These are phyloP conservation scores for Heteractis magnifica DNA, from an alignment of 92 coral and sea anemone genomes.

Conservation along the genomic window DNA sequence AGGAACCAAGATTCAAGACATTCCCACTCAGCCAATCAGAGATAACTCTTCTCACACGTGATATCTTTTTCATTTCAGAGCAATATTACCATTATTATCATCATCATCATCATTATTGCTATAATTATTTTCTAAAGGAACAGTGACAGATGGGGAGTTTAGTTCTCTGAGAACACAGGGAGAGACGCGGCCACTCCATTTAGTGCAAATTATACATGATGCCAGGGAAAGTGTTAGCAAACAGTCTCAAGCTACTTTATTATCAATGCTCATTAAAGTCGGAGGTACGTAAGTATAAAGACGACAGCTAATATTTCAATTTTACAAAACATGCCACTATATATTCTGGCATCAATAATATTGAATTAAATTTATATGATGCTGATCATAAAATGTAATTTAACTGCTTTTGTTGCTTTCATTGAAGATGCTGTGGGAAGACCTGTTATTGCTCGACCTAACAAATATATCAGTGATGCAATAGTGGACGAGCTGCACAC, in stretches of 20 bases:
- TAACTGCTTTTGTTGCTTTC: no score
- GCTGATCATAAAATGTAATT: no score
- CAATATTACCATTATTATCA: no score
- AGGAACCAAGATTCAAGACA: no score
- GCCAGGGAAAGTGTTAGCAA: slow-evolving; percentile 59
- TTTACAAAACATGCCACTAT: neutral
- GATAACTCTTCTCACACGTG: neutral
- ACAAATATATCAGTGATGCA: no score
- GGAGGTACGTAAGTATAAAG: slow-evolving; percentile 35
- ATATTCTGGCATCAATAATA: no score
- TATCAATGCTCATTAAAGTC: slow-evolving; percentile 37
- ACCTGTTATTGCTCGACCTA: no score
- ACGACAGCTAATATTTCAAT: neutral
- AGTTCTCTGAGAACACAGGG: slow-evolving; percentile 64
- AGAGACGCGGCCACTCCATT: slow-evolving; percentile 52
- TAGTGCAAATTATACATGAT: slow-evolving; percentile 66
- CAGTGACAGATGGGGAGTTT: slow-evolving; percentile 71
- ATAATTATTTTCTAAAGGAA: slow-evolving; percentile 35
- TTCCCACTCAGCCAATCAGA: no score
- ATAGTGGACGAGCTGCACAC: no score
- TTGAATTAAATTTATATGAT: no score
- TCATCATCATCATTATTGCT: neutral
- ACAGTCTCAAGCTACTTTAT: slow-evolving; percentile 39
- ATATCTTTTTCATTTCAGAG: neutral
- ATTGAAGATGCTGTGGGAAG: no score